A percentile compares a stretch with the other conserved stretches of the same genome.
These are phyloP conservation scores for Crotalus helleri DNA, from an alignment of 2,113 vertebrate genomes.

Conservation along the genomic window DNA sequence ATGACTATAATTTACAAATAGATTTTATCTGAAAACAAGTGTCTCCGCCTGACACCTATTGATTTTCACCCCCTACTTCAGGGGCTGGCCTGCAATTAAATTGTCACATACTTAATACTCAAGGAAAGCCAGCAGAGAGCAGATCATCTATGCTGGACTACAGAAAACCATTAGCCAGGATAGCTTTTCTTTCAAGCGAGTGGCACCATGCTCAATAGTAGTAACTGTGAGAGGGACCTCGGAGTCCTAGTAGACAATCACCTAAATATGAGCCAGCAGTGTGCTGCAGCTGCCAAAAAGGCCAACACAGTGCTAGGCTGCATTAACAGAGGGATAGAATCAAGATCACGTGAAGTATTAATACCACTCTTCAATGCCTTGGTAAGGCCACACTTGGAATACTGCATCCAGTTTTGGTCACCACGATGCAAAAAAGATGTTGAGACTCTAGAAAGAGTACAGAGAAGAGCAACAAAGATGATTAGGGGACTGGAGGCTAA, in stretches of 20 bases:
- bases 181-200: constrained; percentile 44
- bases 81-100: constrained; percentile 61
- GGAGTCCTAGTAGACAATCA: too few species aligned
- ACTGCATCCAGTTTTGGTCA: neutral
- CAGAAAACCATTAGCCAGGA: constrained; percentile 34
- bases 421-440: neutral
- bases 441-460: too few species aligned
- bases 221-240: too few species aligned
- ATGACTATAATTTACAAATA: constrained; percentile 67
- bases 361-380: too few species aligned
- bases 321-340: too few species aligned
- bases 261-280: too few species aligned
- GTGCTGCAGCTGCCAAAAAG: too few species aligned
- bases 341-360: too few species aligned
- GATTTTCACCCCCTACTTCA: constrained; percentile 49
- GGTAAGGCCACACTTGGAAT: neutral
- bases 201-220: too few species aligned
- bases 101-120: constrained; percentile 63
- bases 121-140: constrained; percentile 46
- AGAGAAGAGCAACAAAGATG: neutral
- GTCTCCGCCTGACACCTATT: constrained; percentile 57
- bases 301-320: too few species aligned
- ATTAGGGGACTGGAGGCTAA: neutral
- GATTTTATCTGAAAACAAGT: constrained; percentile 63
- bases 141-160: neutral